Conservation (phyloP, 2,888 invertebrate species). For the Amphiduros pacificus region DNA sequence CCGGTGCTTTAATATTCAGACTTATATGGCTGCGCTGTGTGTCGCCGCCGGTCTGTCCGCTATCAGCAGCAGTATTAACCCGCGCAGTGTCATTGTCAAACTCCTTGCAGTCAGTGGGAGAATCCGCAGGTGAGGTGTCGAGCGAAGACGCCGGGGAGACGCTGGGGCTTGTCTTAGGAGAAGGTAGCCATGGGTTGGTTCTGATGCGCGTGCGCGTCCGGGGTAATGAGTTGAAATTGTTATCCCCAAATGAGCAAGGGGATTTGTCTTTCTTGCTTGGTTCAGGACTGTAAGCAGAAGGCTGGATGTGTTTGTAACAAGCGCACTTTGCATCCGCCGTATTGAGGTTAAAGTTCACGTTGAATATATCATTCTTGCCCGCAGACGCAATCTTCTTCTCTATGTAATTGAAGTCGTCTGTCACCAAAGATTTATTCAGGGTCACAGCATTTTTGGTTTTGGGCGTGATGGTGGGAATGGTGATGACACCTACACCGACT, state of each 20-base stretch:
- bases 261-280: not conserved
- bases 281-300: not conserved
- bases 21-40: too few species aligned
- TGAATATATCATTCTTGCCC: not conserved
- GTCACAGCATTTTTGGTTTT: not conserved
- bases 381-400: not conserved
- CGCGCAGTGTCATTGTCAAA: too few species aligned
- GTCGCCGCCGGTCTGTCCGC: too few species aligned
- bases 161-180: constrained; percentile 13
- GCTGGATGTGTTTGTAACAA: constrained; percentile 13
- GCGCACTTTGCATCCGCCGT: constrained; percentile 1
- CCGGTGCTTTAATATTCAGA: not conserved
- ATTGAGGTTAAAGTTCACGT: not conserved
- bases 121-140: constrained; percentile 8
- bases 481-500: not conserved
- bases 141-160: constrained; percentile 16
- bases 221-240: constrained; percentile 19
- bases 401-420: not conserved
- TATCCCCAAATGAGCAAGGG: constrained; percentile 7
- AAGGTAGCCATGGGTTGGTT: constrained; percentile 26
- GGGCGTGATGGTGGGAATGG: not conserved
- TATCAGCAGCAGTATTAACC: too few species aligned
- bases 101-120: constrained; percentile 6
- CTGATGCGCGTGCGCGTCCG: constrained; percentile 17
- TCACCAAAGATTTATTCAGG: not conserved